Evolutionary conservation across 2,113 vertebrate species (phyloP).

Genomic region (Cyanoliseus patagonus): DNA sequence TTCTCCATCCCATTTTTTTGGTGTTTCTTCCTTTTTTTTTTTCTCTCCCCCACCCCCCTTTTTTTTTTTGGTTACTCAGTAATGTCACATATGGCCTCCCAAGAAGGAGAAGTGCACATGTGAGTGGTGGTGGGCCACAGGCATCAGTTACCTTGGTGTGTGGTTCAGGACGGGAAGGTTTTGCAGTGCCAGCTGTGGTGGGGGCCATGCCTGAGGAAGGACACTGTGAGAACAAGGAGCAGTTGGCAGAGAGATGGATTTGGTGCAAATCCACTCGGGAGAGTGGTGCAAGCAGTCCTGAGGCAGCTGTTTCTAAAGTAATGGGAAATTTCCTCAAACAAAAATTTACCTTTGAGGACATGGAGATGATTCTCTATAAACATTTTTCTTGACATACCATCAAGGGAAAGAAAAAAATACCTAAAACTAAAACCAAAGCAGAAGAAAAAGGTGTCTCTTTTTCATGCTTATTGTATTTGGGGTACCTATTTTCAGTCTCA

Average conservation of each 20-base stretch:
- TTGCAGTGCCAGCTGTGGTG: not conserved
- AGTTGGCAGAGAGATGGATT: not conserved
- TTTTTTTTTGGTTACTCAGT: not conserved
- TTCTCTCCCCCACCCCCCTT: not conserved
- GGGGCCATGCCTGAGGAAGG: not conserved
- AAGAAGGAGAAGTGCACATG: not conserved
- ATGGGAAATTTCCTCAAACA: not conserved
- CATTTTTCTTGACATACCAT: not conserved
- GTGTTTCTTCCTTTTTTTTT: not conserved
- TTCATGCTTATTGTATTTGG: not conserved
- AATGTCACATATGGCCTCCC: not conserved
- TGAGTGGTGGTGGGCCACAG: not conserved
- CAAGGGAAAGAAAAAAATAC: not conserved
- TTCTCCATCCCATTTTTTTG: not conserved
- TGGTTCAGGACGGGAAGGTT: not conserved
- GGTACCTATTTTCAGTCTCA: constrained; percentile 41
- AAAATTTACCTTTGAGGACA: not conserved
- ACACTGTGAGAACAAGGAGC: not conserved
- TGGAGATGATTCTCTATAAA: not conserved
- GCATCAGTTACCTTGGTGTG: not conserved
- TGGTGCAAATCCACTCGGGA: not conserved
- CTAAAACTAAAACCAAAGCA: not conserved
- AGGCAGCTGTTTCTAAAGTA: not conserved
- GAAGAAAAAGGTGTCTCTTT: constrained; percentile 3
- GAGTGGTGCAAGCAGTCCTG: not conserved